phyloP scores from a whole-genome alignment of 2,113 vertebrate genomes.

The Podarcis cretensis region DNA sequence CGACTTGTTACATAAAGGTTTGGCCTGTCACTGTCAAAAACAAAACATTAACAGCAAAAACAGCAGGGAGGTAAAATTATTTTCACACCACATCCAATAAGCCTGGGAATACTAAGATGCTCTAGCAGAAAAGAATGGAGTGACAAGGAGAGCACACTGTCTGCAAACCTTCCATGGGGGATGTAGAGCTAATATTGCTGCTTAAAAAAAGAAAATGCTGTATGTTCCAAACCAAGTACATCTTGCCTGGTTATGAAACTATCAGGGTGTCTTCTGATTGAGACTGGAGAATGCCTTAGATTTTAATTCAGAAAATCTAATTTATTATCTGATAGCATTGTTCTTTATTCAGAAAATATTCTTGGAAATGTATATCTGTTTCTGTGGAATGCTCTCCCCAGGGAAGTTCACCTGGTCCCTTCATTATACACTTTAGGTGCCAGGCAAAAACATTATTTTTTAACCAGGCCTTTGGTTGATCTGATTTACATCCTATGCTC shows the following conservation, averaged over 20 bases:
- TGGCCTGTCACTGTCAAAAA: no score
- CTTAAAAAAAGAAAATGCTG: background rate
- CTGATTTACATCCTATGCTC: no score
- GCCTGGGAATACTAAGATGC: background rate
- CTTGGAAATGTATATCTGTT: background rate
- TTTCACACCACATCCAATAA: background rate
- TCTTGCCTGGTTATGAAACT: no score
- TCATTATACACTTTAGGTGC: no score
- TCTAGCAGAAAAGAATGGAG: background rate
- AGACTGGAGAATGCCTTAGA: background rate
- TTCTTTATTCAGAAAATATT: background rate
- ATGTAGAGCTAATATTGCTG: background rate
- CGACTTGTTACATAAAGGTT: background rate
- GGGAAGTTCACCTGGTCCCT: no score
- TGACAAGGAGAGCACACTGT: background rate
- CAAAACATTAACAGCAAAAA: no score
- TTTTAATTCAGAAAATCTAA: background rate
- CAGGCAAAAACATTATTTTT: no score
- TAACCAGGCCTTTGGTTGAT: no score
- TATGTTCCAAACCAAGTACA: background rate
- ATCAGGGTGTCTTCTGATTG: background rate
- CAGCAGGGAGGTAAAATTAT: background rate
- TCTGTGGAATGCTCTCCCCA: background rate
- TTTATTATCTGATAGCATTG: background rate
- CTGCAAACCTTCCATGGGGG: background rate